phyloP scores from a whole-genome alignment of 2,888 invertebrate genomes.

The Branchipolynoe longqiensis region DNA sequence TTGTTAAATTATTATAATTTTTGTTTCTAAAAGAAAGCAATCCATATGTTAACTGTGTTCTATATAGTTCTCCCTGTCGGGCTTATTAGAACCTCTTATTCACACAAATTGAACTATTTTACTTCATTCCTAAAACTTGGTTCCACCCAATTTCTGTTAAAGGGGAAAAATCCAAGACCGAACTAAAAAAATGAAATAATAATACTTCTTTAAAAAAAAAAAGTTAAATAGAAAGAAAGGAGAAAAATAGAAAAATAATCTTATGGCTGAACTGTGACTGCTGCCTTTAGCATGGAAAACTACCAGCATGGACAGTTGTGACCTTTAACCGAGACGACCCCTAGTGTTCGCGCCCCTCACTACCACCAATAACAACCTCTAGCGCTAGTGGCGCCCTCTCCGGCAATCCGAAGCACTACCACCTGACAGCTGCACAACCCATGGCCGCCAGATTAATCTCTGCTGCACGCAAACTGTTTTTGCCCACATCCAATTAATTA shows the following conservation, averaged over 20 bases:
- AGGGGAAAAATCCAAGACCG: background rate
- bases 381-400: background rate
- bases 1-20: no score
- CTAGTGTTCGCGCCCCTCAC: background rate
- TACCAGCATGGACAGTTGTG: background rate
- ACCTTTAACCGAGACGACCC: background rate
- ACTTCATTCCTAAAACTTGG: background rate
- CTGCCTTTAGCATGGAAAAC: background rate
- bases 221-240: no score
- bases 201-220: no score
- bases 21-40: no score
- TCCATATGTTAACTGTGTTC: no score
- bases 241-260: no score
- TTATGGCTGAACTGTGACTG: no score
- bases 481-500: no score
- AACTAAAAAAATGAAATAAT: no score
- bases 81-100: no score
- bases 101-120: no score
- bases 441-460: background rate
- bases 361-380: background rate
- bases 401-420: background rate
- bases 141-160: background rate
- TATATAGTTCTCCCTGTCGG: no score
- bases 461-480: background rate
- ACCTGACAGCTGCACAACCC: background rate